These are phyloP conservation scores for Tetragnatha montana DNA, from an alignment of 2,888 invertebrate species.

Conservation along the genomic window DNA sequence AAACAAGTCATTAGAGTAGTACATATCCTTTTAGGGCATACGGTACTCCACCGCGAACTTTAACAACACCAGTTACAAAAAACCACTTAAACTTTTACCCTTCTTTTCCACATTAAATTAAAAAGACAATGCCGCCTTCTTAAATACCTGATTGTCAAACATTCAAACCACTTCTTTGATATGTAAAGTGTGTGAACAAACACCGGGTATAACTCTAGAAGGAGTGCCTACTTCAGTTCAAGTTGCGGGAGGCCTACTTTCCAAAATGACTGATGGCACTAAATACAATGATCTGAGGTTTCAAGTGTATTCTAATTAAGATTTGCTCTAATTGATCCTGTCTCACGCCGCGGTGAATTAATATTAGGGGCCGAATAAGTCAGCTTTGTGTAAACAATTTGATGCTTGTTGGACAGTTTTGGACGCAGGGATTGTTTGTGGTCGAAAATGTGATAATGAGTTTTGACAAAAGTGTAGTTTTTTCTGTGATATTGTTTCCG, in stretches of 20 bases:
- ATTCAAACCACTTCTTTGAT: background rate
- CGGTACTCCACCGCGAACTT: no score
- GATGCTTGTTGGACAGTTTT: no score
- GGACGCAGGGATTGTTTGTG: no score
- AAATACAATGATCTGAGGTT: slow-evolving; percentile 28
- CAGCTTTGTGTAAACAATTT: no score
- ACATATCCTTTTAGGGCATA: no score
- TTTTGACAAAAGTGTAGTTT: no score
- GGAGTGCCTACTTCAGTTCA: slow-evolving; percentile 21
- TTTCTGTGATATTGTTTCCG: no score
- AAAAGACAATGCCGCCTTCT: slow-evolving; percentile 10
- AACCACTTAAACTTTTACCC: background rate
- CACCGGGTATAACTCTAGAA: background rate
- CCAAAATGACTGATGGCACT: background rate
- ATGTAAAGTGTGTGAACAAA: background rate
- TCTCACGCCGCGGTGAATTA: background rate
- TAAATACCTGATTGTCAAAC: background rate
- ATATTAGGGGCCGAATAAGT: background rate
- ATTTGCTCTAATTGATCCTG: slow-evolving; percentile 33
- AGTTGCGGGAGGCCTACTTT: slow-evolving; percentile 25
- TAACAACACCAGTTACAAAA: background rate
- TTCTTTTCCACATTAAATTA: background rate
- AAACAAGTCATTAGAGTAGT: no score
- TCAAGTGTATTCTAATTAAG: slow-evolving; percentile 7
- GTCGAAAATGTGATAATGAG: no score